Evolutionary conservation across 2,113 vertebrate genomes (phyloP).

Genomic region (Tyrannus savana): DNA sequence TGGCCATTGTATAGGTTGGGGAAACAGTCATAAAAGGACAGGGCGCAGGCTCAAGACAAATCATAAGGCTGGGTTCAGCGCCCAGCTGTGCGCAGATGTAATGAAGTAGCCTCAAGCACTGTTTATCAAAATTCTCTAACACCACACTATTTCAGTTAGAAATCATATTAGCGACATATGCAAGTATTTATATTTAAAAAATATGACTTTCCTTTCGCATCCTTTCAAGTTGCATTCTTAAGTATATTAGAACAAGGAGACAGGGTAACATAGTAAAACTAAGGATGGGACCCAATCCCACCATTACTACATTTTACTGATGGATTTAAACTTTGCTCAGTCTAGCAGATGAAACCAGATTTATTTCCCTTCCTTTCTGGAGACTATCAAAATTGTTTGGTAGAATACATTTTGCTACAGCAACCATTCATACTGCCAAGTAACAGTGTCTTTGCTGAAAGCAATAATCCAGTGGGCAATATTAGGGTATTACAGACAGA

Average conservation of each 20-base stretch:
- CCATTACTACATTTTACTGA: background rate
- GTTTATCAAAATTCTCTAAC: constrained; percentile 49
- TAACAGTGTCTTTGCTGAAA: background rate
- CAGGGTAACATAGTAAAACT: background rate
- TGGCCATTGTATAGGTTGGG: background rate
- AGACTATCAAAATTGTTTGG: background rate
- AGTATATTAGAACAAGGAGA: constrained; percentile 48
- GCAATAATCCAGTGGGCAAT: background rate
- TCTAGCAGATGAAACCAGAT: background rate
- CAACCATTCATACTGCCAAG: rapidly evolving
- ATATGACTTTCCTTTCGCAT: constrained; percentile 34
- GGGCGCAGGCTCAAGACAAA: background rate
- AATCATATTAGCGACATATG: constrained; percentile 56
- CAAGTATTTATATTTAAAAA: constrained; percentile 57
- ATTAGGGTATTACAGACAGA: background rate
- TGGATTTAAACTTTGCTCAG: background rate
- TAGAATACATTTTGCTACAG: background rate
- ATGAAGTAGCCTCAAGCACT: constrained; percentile 48
- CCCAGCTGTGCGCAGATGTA: constrained; percentile 36
- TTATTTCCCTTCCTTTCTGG: background rate
- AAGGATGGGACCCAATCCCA: background rate
- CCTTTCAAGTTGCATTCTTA: constrained; percentile 60
- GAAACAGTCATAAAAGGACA: background rate
- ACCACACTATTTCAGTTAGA: constrained; percentile 31
- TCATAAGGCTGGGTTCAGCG: background rate